These are phyloP conservation scores for Sebastes taczanowskii DNA, from an alignment of 2,797 vertebrate genomes.

Conservation along the genomic window DNA sequence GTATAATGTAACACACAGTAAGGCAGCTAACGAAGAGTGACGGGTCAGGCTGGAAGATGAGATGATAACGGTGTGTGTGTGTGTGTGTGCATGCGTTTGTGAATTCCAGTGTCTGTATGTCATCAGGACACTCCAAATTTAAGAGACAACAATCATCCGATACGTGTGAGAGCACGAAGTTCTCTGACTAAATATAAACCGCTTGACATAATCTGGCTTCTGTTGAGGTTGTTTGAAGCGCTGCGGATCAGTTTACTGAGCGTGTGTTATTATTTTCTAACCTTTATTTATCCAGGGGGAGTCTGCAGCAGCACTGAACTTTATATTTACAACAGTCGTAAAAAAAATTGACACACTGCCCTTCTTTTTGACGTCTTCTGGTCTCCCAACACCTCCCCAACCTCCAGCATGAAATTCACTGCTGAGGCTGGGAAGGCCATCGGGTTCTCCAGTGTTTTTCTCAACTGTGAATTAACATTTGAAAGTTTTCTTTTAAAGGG, in stretches of 20 bases:
- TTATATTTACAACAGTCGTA: neutral
- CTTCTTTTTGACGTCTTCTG: neutral
- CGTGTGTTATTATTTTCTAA: conserved; percentile 2
- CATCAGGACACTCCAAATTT: conserved; percentile 5
- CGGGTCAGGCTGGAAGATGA: conserved; percentile 29
- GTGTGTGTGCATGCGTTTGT: neutral
- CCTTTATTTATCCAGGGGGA: conserved; percentile 1
- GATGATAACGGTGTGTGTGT: neutral
- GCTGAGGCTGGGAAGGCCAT: neutral
- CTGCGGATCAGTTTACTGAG: neutral
- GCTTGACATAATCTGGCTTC: neutral
- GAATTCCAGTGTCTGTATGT: neutral
- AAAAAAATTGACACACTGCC: conserved; percentile 1
- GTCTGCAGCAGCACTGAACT: neutral
- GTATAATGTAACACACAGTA: neutral
- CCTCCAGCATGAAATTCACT: neutral
- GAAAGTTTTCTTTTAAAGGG: neutral
- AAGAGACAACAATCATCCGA: conserved; percentile 32
- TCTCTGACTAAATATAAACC: conserved; percentile 26
- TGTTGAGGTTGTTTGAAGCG: neutral
- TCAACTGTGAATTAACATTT: neutral
- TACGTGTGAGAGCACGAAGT: conserved; percentile 14
- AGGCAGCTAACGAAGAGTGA: conserved; percentile 43
- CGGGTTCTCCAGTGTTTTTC: neutral
- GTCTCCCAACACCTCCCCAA: neutral